phyloP scores from a whole-genome alignment of 2,888 invertebrate genomes.

The Eulithis testata region DNA sequence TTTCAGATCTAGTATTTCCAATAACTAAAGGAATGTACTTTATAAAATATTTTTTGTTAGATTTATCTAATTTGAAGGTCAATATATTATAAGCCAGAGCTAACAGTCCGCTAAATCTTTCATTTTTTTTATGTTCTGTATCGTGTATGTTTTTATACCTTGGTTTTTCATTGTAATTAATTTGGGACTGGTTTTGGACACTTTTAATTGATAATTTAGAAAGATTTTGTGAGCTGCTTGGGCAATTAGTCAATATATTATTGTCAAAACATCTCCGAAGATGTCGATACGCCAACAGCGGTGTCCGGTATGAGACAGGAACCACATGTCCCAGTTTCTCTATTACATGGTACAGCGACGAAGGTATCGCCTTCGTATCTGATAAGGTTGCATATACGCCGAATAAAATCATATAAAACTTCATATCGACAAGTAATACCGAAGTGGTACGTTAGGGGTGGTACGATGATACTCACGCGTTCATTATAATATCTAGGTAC shows the following conservation, averaged over 20 bases:
- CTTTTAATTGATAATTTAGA: conserved; percentile 1
- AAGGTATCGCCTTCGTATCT: conserved; percentile 5
- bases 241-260: conserved; percentile 9
- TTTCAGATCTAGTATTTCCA: not conserved
- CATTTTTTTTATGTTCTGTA: conserved; percentile 2
- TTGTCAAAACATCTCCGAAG: conserved; percentile 5
- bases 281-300: not conserved
- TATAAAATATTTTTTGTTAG: not conserved
- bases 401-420: conserved; percentile 11
- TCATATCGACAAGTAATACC: conserved; percentile 15
- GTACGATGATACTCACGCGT: not conserved
- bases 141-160: conserved; percentile 3
- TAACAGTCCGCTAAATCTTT: not conserved
- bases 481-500: not conserved
- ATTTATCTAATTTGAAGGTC: conserved; percentile 2
- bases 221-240: conserved; percentile 2
- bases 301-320: conserved; percentile 5
- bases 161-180: conserved; percentile 11
- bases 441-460: too few species aligned
- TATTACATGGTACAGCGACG: conserved; percentile 2
- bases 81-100: not conserved
- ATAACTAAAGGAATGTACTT: not conserved
- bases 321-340: not conserved
- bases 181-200: not conserved
- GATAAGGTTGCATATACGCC: not conserved